These are phyloP conservation scores for Ianthella basta DNA, from an alignment of 37 sponge, comb jelly and placozoan species.

Conservation along the genomic window DNA sequence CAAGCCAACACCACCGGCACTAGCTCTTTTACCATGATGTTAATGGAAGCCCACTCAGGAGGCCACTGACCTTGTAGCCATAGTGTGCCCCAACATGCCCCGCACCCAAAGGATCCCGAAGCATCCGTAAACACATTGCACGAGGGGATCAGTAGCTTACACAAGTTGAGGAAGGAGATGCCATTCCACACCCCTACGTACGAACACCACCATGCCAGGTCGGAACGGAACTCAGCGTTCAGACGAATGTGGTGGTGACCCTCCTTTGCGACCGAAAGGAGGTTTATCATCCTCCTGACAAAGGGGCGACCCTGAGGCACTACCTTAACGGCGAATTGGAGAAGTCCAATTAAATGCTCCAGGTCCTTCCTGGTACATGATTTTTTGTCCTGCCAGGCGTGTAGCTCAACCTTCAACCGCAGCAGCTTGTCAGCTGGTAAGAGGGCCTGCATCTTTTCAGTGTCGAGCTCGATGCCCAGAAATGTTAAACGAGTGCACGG, in stretches of 20 bases:
- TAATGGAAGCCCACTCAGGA: background rate
- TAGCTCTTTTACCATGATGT: background rate
- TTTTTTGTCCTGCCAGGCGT: too few species aligned
- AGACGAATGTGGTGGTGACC: background rate
- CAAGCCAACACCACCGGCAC: background rate
- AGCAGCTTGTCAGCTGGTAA: too few species aligned
- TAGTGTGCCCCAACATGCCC: background rate
- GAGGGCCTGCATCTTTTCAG: too few species aligned
- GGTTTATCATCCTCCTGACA: background rate
- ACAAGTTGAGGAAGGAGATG: background rate
- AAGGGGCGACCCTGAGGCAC: background rate
- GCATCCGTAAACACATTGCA: background rate
- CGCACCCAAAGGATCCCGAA: background rate
- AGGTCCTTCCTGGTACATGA: too few species aligned
- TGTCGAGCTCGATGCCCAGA: slow-evolving; percentile 9
- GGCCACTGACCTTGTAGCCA: slow-evolving; percentile 5
- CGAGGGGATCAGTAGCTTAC: background rate
- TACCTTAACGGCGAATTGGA: background rate
- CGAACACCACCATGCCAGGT: background rate
- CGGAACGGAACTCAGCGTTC: background rate
- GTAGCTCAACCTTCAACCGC: too few species aligned
- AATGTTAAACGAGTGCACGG: background rate
- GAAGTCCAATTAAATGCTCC: too few species aligned
- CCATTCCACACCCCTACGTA: background rate
- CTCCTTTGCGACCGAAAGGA: background rate